phyloP scores from a whole-genome alignment of 2,113 vertebrate genomes.

The Marmota flaviventris region DNA sequence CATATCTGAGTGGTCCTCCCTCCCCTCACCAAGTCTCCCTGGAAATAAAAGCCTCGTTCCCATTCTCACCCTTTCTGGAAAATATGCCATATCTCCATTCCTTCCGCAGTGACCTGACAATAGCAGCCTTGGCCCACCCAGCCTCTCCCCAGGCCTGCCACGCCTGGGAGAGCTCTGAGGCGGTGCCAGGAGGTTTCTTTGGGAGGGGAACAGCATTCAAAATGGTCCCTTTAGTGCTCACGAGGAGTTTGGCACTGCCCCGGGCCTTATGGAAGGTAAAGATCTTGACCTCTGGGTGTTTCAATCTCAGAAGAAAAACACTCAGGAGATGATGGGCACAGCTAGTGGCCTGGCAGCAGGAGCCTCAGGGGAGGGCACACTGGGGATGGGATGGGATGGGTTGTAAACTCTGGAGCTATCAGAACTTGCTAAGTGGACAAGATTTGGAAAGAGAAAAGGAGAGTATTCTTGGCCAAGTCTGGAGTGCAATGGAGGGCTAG shows the following conservation, averaged over 20 bases:
- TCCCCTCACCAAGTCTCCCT: neutral
- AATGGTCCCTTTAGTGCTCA: too few species aligned
- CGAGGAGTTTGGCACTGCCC: neutral
- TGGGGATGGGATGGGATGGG: neutral
- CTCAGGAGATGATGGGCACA: neutral
- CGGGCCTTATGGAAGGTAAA: neutral
- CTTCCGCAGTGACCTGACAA: neutral
- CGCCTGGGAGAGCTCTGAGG: neutral
- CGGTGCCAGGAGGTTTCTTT: neutral
- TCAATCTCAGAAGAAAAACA: constrained; percentile 23
- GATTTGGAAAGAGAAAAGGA: neutral
- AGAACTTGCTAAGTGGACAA: constrained; percentile 9
- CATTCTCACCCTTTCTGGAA: neutral
- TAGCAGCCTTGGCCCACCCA: neutral
- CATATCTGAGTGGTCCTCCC: neutral
- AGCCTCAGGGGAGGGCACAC: neutral
- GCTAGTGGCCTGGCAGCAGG: neutral
- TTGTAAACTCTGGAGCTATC: neutral
- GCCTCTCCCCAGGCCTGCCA: neutral
- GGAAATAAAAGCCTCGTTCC: constrained; percentile 1
- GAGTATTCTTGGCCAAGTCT: neutral
- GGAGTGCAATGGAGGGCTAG: neutral
- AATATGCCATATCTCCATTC: neutral
- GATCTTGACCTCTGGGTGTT: constrained; percentile 15
- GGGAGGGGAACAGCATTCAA: neutral